A percentile compares a stretch with the other conserved stretches of the same genome.
Conservation (phyloP, 2,888 invertebrate genomes). For the Erebia palarica region DNA sequence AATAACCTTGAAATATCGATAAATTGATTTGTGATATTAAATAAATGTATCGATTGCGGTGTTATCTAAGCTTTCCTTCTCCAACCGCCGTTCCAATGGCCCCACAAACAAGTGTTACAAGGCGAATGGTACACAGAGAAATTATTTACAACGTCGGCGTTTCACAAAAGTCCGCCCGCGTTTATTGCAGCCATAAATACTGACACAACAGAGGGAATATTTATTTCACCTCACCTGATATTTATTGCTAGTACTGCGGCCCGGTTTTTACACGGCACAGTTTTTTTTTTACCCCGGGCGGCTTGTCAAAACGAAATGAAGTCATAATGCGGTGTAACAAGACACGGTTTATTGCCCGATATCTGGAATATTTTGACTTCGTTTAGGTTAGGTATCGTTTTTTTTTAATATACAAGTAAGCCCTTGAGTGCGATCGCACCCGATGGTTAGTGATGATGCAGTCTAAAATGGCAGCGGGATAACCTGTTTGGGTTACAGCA, state of each 20-base stretch:
- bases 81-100: slow-evolving; percentile 44
- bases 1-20: too few species aligned
- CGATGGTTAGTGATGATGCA: neutral
- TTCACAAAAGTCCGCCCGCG: slow-evolving; percentile 68
- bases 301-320: slow-evolving; percentile 38
- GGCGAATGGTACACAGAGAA: slow-evolving; percentile 70
- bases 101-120: slow-evolving; percentile 66
- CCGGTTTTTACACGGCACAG: slow-evolving; percentile 53
- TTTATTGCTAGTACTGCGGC: slow-evolving; percentile 69
- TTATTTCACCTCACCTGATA: slow-evolving; percentile 77
- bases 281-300: slow-evolving; percentile 40
- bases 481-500: too few species aligned
- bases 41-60: neutral
- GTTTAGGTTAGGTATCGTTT: neutral
- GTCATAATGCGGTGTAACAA: slow-evolving; percentile 28
- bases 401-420: neutral
- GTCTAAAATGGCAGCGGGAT: too few species aligned
- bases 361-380: slow-evolving; percentile 8
- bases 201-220: slow-evolving; percentile 76
- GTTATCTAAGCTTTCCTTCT: neutral
- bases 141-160: slow-evolving; percentile 79
- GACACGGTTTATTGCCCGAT: slow-evolving; percentile 16
- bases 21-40: too few species aligned
- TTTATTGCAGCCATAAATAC: slow-evolving; percentile 80
- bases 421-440: neutral